Percentiles rank a stretch among this genome's conserved stretches.
These are phyloP conservation scores for Meloidogyne chitwoodi DNA, from an alignment of 1,140 invertebrate species.

Conservation along the genomic window DNA sequence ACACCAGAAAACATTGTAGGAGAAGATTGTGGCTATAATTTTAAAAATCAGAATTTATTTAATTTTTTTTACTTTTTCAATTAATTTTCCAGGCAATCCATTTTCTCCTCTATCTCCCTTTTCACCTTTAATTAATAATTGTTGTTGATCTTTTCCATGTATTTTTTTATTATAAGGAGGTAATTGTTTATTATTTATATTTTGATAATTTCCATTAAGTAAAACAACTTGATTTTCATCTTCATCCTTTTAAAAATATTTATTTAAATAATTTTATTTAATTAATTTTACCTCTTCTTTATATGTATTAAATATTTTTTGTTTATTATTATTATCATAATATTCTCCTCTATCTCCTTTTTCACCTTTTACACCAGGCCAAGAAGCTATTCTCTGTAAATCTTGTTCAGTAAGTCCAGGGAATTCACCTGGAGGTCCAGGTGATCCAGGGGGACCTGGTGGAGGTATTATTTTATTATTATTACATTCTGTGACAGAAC, in stretches of 20 bases:
- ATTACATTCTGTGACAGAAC: neutral
- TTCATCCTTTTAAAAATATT: neutral
- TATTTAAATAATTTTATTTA: neutral
- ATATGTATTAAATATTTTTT: neutral
- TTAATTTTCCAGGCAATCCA: slow-evolving; percentile 22
- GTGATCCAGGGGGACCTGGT: slow-evolving; percentile 36
- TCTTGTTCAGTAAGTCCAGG: slow-evolving; percentile 41
- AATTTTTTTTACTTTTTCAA: neutral
- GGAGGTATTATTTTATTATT: neutral
- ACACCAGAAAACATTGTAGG: neutral
- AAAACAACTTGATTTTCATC: neutral
- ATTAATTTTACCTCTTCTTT: neutral
- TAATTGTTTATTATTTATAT: neutral
- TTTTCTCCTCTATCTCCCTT: slow-evolving; percentile 35
- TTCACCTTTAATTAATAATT: slow-evolving; percentile 38
- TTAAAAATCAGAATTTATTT: neutral
- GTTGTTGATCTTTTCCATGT: neutral
- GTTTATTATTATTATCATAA: neutral
- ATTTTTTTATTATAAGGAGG: slow-evolving; percentile 26
- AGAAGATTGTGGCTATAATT: neutral
- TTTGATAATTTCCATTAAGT: slow-evolving; percentile 6
- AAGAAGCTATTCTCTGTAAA: slow-evolving; percentile 41
- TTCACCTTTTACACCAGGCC: slow-evolving; percentile 42
- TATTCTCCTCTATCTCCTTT: slow-evolving; percentile 40
- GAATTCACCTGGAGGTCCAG: slow-evolving; percentile 24